Evolutionary conservation across 2,888 invertebrate species (phyloP).

Genomic region (Mythimna albipuncta): DNA sequence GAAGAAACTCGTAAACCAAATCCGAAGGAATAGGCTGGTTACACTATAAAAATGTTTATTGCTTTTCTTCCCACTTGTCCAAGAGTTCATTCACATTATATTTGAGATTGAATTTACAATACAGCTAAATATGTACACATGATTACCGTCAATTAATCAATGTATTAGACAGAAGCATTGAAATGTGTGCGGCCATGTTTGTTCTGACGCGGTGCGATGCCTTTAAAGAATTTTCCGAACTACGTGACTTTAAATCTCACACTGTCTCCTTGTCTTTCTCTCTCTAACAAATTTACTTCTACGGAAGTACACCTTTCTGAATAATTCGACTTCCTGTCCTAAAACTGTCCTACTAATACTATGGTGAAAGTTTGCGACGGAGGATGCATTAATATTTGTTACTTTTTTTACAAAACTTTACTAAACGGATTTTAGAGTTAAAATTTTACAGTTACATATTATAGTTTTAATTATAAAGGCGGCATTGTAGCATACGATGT

Average conservation of each 20-base stretch:
- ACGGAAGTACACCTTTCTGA: constrained; percentile 9
- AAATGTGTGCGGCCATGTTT: constrained; percentile 41
- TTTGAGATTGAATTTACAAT: constrained; percentile 84
- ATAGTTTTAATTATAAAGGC: too few relatives aligned
- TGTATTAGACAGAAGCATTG: constrained; percentile 32
- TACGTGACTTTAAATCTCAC: not conserved
- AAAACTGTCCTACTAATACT: too few relatives aligned
- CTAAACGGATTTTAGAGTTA: too few relatives aligned
- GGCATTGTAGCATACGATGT: too few relatives aligned
- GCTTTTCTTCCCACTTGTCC: constrained; percentile 86
- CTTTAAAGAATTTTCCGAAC: constrained; percentile 7
- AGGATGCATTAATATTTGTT: too few relatives aligned
- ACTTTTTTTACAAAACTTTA: too few relatives aligned
- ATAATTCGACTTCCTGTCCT: not conserved
- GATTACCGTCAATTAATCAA: constrained; percentile 84
- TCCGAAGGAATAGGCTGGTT: constrained; percentile 76
- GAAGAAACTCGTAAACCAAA: constrained; percentile 75
- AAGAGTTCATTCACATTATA: constrained; percentile 81
- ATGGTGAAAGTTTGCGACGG: too few relatives aligned
- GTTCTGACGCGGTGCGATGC: constrained; percentile 9
- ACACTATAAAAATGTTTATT: constrained; percentile 85
- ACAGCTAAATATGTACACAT: constrained; percentile 85
- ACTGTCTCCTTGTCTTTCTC: not conserved
- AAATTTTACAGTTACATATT: too few relatives aligned
- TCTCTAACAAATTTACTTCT: not conserved